Evolutionary conservation across 2,888 invertebrate genomes (phyloP).

Genomic region (Oligia latruncula): DNA sequence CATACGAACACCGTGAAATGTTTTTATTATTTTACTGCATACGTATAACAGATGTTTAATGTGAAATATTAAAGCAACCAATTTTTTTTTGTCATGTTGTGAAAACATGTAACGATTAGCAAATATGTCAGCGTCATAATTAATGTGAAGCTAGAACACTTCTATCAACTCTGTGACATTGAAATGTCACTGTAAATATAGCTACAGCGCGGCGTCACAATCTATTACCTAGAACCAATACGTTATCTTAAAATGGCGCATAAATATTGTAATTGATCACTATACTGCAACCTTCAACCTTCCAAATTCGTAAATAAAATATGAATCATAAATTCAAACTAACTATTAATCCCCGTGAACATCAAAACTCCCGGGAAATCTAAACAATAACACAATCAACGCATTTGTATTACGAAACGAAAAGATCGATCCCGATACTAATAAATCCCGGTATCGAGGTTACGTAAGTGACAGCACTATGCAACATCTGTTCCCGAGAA

Average conservation of each 20-base stretch:
- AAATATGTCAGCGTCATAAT: conserved; percentile 54
- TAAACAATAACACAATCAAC: conserved; percentile 32
- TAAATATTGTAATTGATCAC: conserved; percentile 32
- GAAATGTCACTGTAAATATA: conserved; percentile 41
- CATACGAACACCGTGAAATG: conserved; percentile 20
- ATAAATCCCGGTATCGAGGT: conserved; percentile 53
- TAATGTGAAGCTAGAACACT: conserved; percentile 39
- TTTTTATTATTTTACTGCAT: conserved; percentile 36
- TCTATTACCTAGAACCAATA: conserved; percentile 8
- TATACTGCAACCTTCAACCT: not conserved
- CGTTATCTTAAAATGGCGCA: conserved; percentile 20
- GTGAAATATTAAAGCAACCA: conserved; percentile 12
- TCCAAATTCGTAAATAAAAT: not conserved
- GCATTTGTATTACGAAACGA: conserved; percentile 27
- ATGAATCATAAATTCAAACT: conserved; percentile 3
- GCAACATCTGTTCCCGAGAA: conserved; percentile 48
- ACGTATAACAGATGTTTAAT: conserved; percentile 23
- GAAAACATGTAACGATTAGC: conserved; percentile 35
- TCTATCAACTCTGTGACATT: conserved; percentile 55
- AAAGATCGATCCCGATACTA: conserved; percentile 29
- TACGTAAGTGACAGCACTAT: conserved; percentile 56
- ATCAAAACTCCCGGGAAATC: conserved; percentile 20
- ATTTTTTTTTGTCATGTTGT: conserved; percentile 15
- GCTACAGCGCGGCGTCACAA: conserved; percentile 26
- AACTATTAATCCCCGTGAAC: conserved; percentile 1